Conservation (phyloP, 2,113 vertebrate genomes). For the Elaphurus davidianus region DNA sequence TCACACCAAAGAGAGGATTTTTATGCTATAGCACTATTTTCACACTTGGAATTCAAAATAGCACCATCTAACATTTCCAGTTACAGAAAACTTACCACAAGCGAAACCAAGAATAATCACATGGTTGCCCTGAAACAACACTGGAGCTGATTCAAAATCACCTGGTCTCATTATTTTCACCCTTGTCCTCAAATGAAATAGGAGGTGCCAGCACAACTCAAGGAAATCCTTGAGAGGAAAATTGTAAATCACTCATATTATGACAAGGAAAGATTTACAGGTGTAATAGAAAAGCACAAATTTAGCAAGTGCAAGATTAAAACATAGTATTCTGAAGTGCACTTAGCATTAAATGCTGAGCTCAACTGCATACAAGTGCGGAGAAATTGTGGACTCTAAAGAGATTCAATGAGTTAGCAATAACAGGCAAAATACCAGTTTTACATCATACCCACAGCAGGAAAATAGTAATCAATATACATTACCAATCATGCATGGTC, state of each 20-base stretch:
- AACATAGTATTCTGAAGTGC: not conserved
- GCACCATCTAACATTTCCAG: constrained; percentile 48
- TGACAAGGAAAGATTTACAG: constrained; percentile 51
- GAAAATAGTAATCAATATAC: constrained; percentile 21
- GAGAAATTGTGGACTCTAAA: not conserved
- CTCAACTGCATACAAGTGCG: not conserved
- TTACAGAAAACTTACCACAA: constrained; percentile 43
- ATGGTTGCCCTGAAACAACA: constrained; percentile 27
- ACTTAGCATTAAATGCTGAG: not conserved
- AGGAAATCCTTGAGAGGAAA: constrained; percentile 55
- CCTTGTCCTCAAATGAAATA: constrained; percentile 39
- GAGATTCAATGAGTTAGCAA: not conserved
- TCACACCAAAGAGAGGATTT: constrained; percentile 43
- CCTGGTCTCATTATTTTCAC: constrained; percentile 24
- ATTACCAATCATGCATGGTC: not conserved
- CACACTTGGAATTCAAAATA: constrained; percentile 67
- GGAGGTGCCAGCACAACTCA: not conserved
- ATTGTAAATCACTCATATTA: constrained; percentile 26
- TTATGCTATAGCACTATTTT: constrained; percentile 49
- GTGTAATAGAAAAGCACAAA: constrained; percentile 20
- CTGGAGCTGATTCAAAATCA: constrained; percentile 59
- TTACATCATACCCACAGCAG: not conserved
- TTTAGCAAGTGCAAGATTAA: constrained; percentile 59
- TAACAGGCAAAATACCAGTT: not conserved
- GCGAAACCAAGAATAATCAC: constrained; percentile 19